phyloP scores from a whole-genome alignment of 2,888 invertebrate species.

The Hoplodrina ambigua region DNA sequence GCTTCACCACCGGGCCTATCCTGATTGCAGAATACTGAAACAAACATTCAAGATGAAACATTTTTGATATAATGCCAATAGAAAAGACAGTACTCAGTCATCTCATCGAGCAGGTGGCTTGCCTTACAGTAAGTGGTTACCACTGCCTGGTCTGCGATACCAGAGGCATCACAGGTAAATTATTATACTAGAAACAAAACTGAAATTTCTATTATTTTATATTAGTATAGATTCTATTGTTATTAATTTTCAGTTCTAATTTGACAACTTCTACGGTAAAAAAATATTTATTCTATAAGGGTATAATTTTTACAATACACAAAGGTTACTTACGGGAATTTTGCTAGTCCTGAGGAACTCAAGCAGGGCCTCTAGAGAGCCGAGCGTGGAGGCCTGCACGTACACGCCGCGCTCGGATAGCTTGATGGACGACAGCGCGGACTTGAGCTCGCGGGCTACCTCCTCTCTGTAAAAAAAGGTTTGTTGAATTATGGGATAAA shows the following conservation, averaged over 20 bases:
- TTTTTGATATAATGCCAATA: neutral
- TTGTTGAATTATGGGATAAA: neutral
- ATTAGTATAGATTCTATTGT: too few relatives aligned
- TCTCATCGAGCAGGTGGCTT: too few relatives aligned
- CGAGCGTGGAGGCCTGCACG: conserved; percentile 99
- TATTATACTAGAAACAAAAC: too few relatives aligned
- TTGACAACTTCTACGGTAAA: too few relatives aligned
- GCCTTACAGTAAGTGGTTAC: too few relatives aligned
- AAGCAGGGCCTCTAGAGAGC: conserved; percentile 98
- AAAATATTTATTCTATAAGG: too few relatives aligned
- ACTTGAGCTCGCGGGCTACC: conserved; percentile 96
- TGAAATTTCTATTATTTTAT: too few relatives aligned
- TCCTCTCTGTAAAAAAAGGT: conserved; percentile 91
- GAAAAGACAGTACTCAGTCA: neutral
- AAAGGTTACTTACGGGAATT: conserved; percentile 95
- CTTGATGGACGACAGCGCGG: conserved; percentile 97
- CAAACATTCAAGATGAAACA: conserved; percentile 32
- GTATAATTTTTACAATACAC: too few relatives aligned
- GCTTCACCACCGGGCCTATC: conserved; percentile 99
- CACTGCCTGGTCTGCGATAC: too few relatives aligned
- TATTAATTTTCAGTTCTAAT: too few relatives aligned
- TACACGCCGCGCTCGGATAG: conserved; percentile 98
- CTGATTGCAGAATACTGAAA: conserved; percentile 98
- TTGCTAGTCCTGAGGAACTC: conserved; percentile 97
- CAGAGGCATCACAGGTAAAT: too few relatives aligned